Evolutionary conservation across 2,113 vertebrate genomes (phyloP), one percentile per base, ranked within the genome.

Genomic region (Cololabis saira): DNA sequence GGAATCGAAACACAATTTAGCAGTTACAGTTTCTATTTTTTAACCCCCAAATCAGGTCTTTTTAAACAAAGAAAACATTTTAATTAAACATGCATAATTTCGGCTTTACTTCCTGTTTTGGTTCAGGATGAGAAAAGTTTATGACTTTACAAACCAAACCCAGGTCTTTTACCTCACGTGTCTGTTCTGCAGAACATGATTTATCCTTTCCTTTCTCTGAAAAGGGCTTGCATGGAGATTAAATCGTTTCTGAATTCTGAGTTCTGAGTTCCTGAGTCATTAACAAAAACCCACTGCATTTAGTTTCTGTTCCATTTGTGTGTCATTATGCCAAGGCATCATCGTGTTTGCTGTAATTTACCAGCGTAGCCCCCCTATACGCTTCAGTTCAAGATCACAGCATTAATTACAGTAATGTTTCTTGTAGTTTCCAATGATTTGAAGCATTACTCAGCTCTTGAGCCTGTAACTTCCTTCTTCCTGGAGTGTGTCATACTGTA

Each of bases 401-500:
- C 12, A 1, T n/a, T 17, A n/a, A 19, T 14, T 15, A 15, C 37
- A 22, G 18, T 2, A 41, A 15, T 41, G 11, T 14, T 12, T 12
- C 8, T 15, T 11, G 55, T 43, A 43, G 16, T 58, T 58, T 22
- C 55, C 40, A 58, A 2, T 8, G n/a, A n/a, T n/a, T n/a, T n/a
- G n/a, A n/a, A n/a, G 13, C 16, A 4, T 18, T 48, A 19, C 59
- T 21, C 44, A 33, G 12, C 57, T 40, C 13, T 19, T 2, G 8
- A 7, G 8, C 12, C 4, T 49, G 21, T 27, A 45, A 65, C 50
- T 54, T 65, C 62, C 62, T 14, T 15, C 50, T 65, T 65, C 50
- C 50, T 65, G 41, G 10, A 45, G 24, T 7, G 30, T 10, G 18
- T 51, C 60, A n/a, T 37, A 37, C 33, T 47, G n/a, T 47, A 18